Evolutionary conservation across 2,888 invertebrate genomes (phyloP).

Genomic region (Chrysina gloriosa): DNA sequence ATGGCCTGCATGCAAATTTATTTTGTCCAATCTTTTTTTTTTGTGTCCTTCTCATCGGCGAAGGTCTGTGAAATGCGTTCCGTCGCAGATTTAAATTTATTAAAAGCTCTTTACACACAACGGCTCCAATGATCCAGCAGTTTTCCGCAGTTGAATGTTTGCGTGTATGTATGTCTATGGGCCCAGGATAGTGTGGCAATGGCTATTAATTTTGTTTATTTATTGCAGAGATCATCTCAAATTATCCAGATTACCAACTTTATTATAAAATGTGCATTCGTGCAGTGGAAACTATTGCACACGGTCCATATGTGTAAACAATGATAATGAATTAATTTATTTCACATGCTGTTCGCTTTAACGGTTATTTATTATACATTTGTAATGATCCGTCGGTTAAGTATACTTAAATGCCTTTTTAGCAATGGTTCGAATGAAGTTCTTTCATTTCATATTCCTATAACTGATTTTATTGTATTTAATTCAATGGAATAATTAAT

Average conservation of each 20-base stretch:
- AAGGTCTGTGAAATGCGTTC: constrained; percentile 30
- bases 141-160: neutral
- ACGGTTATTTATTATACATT: neutral
- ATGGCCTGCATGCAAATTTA: constrained; percentile 32
- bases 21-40: constrained; percentile 10
- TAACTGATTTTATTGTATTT: too few species aligned
- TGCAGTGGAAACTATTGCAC: neutral
- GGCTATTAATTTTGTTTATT: constrained; percentile 36
- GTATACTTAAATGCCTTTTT: too few species aligned
- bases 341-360: constrained; percentile 9
- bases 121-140: constrained; percentile 12
- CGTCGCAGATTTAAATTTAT: constrained; percentile 43
- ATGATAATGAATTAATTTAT: constrained; percentile 29
- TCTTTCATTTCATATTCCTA: too few species aligned
- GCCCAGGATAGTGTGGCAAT: constrained; percentile 15
- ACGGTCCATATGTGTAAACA: neutral
- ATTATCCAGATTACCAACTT: constrained; percentile 31
- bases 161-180: neutral
- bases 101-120: constrained; percentile 31
- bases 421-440: too few species aligned
- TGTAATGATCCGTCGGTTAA: neutral
- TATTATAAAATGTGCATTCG: constrained; percentile 29
- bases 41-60: constrained; percentile 3
- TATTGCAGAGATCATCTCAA: constrained; percentile 33
- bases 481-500: too few species aligned